phyloP scores from a whole-genome alignment of 1,140 invertebrate genomes.

The Drosophila nigromelanica region DNA sequence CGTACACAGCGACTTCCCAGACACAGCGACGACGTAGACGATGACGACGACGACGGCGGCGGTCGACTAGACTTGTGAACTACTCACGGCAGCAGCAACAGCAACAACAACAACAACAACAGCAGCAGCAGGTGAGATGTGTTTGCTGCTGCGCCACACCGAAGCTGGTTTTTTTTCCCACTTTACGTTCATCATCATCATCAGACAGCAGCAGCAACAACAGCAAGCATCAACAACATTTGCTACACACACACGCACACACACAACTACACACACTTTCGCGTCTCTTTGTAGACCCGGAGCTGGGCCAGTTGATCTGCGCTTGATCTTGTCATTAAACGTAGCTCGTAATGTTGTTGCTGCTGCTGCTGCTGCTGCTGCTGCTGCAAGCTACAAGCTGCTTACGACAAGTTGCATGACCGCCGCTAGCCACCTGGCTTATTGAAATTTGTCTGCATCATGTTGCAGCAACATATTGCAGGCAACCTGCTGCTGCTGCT shows the following conservation, averaged over 20 bases:
- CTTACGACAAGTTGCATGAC: conserved; percentile 51
- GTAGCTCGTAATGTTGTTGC: conserved; percentile 65
- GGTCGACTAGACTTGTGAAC: conserved; percentile 64
- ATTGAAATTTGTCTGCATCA: conserved; percentile 59
- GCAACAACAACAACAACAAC: conserved; percentile 35
- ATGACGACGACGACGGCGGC: conserved; percentile 24
- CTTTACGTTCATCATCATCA: conserved; percentile 73
- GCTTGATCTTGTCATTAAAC: conserved; percentile 82
- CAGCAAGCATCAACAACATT: conserved; percentile 61
- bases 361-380: conserved; percentile 29
- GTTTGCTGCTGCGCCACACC: conserved; percentile 58
- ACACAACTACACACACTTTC: conserved; percentile 12
- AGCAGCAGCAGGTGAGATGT: conserved; percentile 67
- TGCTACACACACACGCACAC: conserved; percentile 53
- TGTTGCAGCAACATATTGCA: conserved; percentile 62
- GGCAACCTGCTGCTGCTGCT: conserved; percentile 18
- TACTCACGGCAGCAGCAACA: conserved; percentile 37
- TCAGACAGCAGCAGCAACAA: conserved; percentile 37
- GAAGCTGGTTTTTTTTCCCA: conserved; percentile 73
- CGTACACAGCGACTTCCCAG: conserved; percentile 72
- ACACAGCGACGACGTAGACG: conserved; percentile 60
- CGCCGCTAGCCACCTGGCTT: conserved; percentile 49
- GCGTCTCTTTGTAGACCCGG: conserved; percentile 19
- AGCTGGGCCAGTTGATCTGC: conserved; percentile 55
- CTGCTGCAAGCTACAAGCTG: not conserved